A percentile compares a stretch with the other conserved stretches of the same genome.
Evolutionary conservation across 2,888 invertebrate genomes (phyloP).

Genomic region (Pyrrhia umbra): DNA sequence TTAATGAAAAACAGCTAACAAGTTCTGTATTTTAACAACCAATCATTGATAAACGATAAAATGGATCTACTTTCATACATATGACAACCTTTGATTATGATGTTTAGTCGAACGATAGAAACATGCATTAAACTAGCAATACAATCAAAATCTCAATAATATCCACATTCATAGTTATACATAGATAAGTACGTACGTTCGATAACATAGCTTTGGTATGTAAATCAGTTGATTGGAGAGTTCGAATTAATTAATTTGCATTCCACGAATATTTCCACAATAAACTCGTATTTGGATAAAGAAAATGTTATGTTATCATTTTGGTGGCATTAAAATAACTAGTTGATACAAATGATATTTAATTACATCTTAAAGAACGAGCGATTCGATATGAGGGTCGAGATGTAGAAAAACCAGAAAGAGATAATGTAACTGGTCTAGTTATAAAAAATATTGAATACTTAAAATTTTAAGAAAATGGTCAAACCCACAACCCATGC

Average conservation of each 20-base stretch:
- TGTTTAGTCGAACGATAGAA: constrained; percentile 9
- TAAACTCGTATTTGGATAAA: constrained; percentile 49
- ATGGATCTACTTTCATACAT: constrained; percentile 1
- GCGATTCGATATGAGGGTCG: background rate
- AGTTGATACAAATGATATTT: constrained; percentile 8
- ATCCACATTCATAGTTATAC: constrained; percentile 31
- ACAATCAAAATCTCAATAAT: constrained; percentile 43
- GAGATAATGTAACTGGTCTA: background rate
- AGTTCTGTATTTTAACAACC: background rate
- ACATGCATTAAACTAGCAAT: constrained; percentile 26
- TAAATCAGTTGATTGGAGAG: constrained; percentile 56
- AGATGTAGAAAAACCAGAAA: constrained; percentile 14
- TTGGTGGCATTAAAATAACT: background rate
- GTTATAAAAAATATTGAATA: background rate
- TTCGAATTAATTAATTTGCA: constrained; percentile 59
- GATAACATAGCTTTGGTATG: constrained; percentile 59
- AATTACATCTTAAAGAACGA: background rate
- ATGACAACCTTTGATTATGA: constrained; percentile 28
- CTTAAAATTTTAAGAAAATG: too few relatives aligned
- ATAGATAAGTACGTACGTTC: constrained; percentile 30
- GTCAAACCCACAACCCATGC: too few relatives aligned
- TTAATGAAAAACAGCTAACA: background rate
- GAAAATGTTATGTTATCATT: constrained; percentile 33
- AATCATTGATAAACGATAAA: constrained; percentile 26
- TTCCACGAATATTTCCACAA: constrained; percentile 55